These are phyloP conservation scores for Pangasius sanitwongsei DNA, from an alignment of 2,797 vertebrate species.

Conservation along the genomic window DNA sequence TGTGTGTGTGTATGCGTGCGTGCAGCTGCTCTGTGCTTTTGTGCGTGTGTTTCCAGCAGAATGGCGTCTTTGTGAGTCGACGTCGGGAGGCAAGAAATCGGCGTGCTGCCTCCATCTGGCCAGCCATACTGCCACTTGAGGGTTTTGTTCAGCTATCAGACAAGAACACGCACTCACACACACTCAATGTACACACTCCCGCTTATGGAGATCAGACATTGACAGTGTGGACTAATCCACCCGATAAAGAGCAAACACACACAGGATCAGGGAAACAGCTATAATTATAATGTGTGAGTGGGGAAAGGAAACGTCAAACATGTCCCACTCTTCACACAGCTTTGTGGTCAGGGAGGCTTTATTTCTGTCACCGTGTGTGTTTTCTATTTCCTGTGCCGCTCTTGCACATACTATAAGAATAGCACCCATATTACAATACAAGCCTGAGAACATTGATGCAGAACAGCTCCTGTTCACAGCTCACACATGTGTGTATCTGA, in stretches of 20 bases:
- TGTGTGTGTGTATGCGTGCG: conserved; percentile 5
- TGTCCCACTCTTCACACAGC: background rate
- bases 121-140: conserved; percentile 60
- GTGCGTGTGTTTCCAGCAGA: conserved; percentile 49
- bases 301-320: background rate
- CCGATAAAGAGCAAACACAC: background rate
- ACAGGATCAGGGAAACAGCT: background rate
- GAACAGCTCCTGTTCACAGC: background rate
- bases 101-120: conserved; percentile 53
- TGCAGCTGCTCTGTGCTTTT: conserved; percentile 16
- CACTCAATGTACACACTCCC: background rate
- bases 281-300: background rate
- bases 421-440: conserved; percentile 56
- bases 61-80: conserved; percentile 55
- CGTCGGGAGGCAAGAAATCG: conserved; percentile 35
- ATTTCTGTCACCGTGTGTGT: background rate
- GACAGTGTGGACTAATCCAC: background rate
- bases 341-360: background rate
- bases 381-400: conserved; percentile 1
- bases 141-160: conserved; percentile 53
- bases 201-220: conserved; percentile 55
- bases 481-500: background rate
- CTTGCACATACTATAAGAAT: conserved; percentile 6
- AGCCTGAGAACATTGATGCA: conserved; percentile 51
- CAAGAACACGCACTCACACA: background rate